Evolutionary conservation across 1,140 invertebrate species (phyloP).

Genomic region (Mylabris phalerata): DNA sequence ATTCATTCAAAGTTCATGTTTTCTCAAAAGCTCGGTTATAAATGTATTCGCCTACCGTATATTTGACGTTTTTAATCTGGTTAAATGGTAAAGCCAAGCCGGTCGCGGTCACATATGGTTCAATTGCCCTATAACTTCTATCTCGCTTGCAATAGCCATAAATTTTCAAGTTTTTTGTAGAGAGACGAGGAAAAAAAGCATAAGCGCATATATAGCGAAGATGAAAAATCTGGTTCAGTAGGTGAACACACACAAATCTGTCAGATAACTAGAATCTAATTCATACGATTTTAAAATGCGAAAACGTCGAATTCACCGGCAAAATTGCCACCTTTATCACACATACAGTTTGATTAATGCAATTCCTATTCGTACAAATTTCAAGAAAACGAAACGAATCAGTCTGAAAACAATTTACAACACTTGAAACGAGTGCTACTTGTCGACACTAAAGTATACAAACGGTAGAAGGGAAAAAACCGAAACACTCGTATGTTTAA

Average conservation of each 20-base stretch:
- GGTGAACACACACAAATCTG: conserved; percentile 1
- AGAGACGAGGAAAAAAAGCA: not conserved
- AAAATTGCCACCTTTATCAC: not conserved
- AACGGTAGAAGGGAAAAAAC: too few relatives aligned
- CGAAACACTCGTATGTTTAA: too few relatives aligned
- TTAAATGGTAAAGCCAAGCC: not conserved
- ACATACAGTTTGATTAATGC: too few relatives aligned
- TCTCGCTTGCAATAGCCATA: conserved; percentile 6
- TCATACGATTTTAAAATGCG: not conserved
- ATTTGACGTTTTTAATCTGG: not conserved
- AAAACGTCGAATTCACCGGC: not conserved
- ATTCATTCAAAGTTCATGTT: not conserved
- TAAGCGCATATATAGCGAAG: not conserved
- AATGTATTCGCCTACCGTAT: not conserved
- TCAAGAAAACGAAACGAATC: too few relatives aligned
- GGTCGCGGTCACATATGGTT: conserved; percentile 15
- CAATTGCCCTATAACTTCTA: conserved; percentile 14
- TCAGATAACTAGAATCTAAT: not conserved
- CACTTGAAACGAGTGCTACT: too few relatives aligned
- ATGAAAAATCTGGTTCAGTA: conserved; percentile 1
- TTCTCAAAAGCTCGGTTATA: not conserved
- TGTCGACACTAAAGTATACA: too few relatives aligned
- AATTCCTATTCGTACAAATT: too few relatives aligned
- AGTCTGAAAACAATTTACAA: too few relatives aligned
- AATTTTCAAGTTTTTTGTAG: not conserved